Percentiles rank a stretch among this genome's conserved stretches.
Evolutionary conservation across 2,888 invertebrate genomes (phyloP).

Genomic region (Eugnorisma glareosa): DNA sequence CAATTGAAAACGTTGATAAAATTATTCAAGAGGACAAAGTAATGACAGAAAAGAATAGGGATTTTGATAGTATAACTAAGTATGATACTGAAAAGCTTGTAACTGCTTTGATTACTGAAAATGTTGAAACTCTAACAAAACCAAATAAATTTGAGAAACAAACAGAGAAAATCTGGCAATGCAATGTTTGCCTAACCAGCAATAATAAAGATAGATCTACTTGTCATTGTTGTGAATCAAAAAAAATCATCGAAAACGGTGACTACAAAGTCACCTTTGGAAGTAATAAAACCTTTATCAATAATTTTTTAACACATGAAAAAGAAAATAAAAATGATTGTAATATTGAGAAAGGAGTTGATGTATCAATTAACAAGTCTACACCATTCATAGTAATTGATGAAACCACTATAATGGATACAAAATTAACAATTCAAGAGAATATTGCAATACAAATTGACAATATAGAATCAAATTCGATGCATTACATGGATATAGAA

Average conservation of each 20-base stretch:
- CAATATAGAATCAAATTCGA: conserved; percentile 35
- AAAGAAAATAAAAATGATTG: not conserved
- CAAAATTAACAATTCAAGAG: conserved; percentile 6
- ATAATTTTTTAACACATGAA: not conserved
- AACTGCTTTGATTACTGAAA: conserved; percentile 2
- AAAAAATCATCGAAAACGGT: conserved; percentile 43
- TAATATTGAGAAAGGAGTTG: not conserved
- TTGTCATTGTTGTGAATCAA: conserved; percentile 78
- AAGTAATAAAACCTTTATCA: conserved; percentile 34
- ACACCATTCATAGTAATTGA: conserved; percentile 12
- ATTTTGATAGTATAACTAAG: not conserved
- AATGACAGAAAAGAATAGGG: not conserved
- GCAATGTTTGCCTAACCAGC: conserved; percentile 74
- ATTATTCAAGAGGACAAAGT: conserved; percentile 2
- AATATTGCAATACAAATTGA: conserved; percentile 32
- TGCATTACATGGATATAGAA: conserved; percentile 53
- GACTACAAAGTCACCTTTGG: conserved; percentile 62
- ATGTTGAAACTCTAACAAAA: not conserved
- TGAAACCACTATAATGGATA: conserved; percentile 23
- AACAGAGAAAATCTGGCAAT: conserved; percentile 71
- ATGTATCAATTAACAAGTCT: not conserved
- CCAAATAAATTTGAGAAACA: not conserved
- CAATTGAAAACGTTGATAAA: conserved; percentile 24
- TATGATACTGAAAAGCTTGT: not conserved
- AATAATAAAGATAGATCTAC: conserved; percentile 68